phyloP scores from a whole-genome alignment of 1,140 invertebrate species.

The Arctopsyche grandis region DNA sequence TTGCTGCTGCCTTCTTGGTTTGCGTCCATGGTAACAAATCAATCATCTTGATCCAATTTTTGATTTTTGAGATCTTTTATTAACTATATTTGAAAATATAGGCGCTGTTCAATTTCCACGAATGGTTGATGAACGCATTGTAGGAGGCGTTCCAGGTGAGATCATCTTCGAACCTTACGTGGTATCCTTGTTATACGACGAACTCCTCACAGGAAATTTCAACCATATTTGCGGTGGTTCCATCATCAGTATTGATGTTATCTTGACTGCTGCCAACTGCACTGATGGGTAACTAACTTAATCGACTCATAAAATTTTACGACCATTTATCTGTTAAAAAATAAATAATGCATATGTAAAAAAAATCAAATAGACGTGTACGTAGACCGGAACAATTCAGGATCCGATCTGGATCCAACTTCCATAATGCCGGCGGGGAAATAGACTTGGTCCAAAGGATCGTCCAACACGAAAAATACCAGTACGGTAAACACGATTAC shows the following conservation, averaged over 20 bases:
- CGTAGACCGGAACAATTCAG: neutral
- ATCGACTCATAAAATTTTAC: neutral
- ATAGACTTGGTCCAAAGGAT: too few relatives aligned
- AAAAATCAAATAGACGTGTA: neutral
- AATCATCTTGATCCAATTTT: neutral
- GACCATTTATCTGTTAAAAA: neutral
- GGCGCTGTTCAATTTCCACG: neutral
- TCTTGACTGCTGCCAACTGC: conserved; percentile 73
- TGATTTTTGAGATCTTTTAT: neutral
- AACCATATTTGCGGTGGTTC: conserved; percentile 37
- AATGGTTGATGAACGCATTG: neutral
- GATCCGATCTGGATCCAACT: conserved; percentile 35
- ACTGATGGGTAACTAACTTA: conserved; percentile 56
- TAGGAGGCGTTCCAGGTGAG: conserved; percentile 19
- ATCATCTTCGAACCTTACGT: conserved; percentile 37
- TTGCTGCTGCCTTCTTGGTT: too few relatives aligned
- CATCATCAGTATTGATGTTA: conserved; percentile 65
- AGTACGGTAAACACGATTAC: too few relatives aligned
- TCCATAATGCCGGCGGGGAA: too few relatives aligned
- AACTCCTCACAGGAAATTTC: conserved; percentile 1
- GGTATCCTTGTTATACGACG: conserved; percentile 42
- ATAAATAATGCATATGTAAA: neutral
- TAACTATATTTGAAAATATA: too few relatives aligned
- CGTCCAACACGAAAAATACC: too few relatives aligned
- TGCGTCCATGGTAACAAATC: too few relatives aligned